Evolutionary conservation across 2,797 vertebrate species (phyloP), one percentile per base, ranked within the genome.

Genomic region (Diplodus sargus): DNA sequence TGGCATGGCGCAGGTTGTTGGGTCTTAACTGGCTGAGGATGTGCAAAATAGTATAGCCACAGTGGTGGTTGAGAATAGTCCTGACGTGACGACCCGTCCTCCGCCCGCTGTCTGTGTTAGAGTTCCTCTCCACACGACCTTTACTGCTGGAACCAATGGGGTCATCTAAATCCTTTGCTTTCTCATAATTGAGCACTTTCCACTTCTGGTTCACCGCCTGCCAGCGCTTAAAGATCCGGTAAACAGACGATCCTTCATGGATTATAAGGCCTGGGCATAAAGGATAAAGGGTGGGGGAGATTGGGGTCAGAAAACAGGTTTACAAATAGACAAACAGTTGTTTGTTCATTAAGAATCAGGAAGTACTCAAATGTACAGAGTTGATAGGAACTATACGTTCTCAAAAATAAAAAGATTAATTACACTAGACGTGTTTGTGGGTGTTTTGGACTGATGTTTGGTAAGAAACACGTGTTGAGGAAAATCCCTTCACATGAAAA

Each of bases 131-230:
- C 10, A 52, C 58, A 59, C 93, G 93, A 70, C 91, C 88, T 90
- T 97, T 96, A 79, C 91, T 90, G 91, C 90, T 87, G 79, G 91
- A 95, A 77, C 93, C 93, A 83, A 92, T 45, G 64, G 94, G 93
- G 87, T 96, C 96, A 78, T 94, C 95, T 77, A 95, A 93, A 91
- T 97, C 96, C 93, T 96, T 96, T 17, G 93, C 91, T 90, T 97
- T 97, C 80, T 97, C 96, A 59, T 97, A 97, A 86, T 97, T 97
- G 92, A 97, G 92, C 73, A 97, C 96, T 90, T 96, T 97, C 96
- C 96, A 97, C 87, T 97, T 94, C 87, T 97, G 96, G 92, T 97
- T 97, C 83, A 97, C 96, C 0, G 96, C 96, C 89, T 96, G 96
- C 96, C 96, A 97, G 74, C 96, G 95, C 89, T 97, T 97, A 87